Conservation (phyloP, 2,888 invertebrate genomes). For the Orchesella flavescens region DNA sequence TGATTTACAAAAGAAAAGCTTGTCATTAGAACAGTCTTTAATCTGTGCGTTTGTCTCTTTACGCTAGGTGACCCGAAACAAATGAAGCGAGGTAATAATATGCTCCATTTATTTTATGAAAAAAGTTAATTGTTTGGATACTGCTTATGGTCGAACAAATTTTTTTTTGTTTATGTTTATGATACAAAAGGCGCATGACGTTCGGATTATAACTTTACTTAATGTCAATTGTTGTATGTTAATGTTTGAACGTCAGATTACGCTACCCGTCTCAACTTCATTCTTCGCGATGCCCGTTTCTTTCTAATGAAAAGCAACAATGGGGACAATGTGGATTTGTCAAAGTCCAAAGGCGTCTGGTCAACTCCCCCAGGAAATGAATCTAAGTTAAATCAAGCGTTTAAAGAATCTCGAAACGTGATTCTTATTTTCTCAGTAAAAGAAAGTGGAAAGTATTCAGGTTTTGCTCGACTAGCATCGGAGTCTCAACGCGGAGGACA, state of each 20-base stretch:
- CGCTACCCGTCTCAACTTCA: constrained; percentile 87
- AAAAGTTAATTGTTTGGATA: too few relatives aligned
- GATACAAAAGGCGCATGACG: too few relatives aligned
- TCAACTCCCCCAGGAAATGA: constrained; percentile 98
- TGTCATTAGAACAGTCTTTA: neutral
- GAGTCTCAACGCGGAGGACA: constrained; percentile 92
- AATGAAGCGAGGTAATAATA: constrained; percentile 36
- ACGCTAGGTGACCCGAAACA: constrained; percentile 45
- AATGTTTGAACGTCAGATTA: constrained; percentile 79
- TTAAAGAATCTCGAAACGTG: constrained; percentile 93
- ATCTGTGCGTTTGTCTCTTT: neutral
- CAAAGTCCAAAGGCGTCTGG: constrained; percentile 97
- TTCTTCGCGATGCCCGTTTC: constrained; percentile 94
- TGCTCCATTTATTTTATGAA: neutral
- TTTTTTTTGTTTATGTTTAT: too few relatives aligned
- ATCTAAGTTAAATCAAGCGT: constrained; percentile 95
- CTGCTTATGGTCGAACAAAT: too few relatives aligned
- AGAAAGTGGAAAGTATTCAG: constrained; percentile 92
- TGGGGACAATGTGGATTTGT: constrained; percentile 94
- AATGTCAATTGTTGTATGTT: neutral
- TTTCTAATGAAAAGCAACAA: constrained; percentile 99
- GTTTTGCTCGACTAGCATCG: constrained; percentile 91
- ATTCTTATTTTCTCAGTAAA: constrained; percentile 97
- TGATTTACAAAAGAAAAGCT: neutral
- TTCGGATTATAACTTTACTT: neutral